These are phyloP conservation scores for Emydura subglobosa DNA, from an alignment of 2,113 vertebrate species.

Conservation along the genomic window DNA sequence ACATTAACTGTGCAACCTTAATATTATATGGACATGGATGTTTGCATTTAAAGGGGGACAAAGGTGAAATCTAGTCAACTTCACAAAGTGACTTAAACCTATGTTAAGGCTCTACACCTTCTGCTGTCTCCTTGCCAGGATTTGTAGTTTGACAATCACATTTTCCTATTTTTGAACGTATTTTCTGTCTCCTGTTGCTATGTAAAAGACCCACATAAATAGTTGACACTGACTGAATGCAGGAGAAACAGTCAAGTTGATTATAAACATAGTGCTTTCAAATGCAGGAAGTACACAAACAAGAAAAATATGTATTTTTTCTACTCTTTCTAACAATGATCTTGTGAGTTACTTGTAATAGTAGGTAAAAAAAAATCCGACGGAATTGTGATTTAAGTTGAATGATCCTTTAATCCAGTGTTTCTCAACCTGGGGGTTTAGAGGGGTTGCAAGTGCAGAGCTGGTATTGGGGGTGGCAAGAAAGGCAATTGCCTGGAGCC, in stretches of 20 bases:
- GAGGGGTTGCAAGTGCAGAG: too few species aligned
- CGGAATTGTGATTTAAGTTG: neutral
- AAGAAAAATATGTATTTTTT: neutral
- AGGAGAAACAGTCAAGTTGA: neutral
- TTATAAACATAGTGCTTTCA: neutral
- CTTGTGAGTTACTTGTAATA: neutral
- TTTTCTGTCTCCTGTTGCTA: slow-evolving; percentile 9
- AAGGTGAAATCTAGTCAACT: neutral
- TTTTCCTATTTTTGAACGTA: slow-evolving; percentile 18
- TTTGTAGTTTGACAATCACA: neutral
- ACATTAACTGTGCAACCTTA: neutral
- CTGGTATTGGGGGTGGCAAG: too few species aligned
- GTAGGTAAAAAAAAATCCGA: neutral
- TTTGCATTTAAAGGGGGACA: neutral
- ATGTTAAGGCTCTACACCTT: neutral
- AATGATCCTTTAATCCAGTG: neutral
- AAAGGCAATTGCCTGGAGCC: too few species aligned
- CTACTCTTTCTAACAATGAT: neutral
- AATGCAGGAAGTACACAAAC: neutral
- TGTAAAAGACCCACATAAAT: neutral
- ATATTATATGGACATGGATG: neutral
- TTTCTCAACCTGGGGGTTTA: too few species aligned
- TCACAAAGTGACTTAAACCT: neutral
- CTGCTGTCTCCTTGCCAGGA: neutral
- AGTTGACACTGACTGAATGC: neutral